Base-by-base conservation (phyloP, 2,797 vertebrate genomes). In the Falco novaeseelandiae region DNA sequence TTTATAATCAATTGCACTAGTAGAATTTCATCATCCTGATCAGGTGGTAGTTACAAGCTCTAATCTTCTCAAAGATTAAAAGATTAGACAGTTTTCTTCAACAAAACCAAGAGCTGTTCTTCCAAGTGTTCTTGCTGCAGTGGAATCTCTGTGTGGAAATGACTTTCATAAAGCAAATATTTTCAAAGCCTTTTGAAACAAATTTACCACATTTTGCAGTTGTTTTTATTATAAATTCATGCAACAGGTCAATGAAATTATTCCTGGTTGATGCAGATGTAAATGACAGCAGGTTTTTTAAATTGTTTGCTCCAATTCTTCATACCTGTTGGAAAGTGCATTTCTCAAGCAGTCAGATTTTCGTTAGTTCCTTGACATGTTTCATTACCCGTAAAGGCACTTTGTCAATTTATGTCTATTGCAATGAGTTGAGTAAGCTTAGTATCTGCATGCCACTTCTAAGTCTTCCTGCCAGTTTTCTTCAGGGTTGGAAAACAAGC, bases 1-100 rank as follows among this genome's bases (percentile, higher is more conserved):
- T 54, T 83, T 48, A 26, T 69, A 58, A 72, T 85, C 61, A 85
- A 16, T 92, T 94, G 46, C 79, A 63, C 38, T 90, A 48, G 87
- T 51, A 96, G 84, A 78, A 92, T 94, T 87, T 89, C 89, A 70
- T 87, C 90, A 95, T 91, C 93, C 84, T 76, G 69, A 91, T 97
- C 95, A 96, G 95, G 92, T 96, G 95, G 72, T 92, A 70, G 83
- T 83, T 94, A 78, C 71, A 88, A 94, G 30, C 84, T 51, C 83
- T 97, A 95, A 96, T 96, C 92, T 95, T 44, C 89, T 95, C 57
- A 69, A 63, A 87, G 96, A 97, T 96, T 97, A 96, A 95, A 92
- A 91, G 92, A 95, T 96, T 97, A 96, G 88, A 51, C 66, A 66
- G 29, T 48, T 90, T 70, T 58, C 46, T 83, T 80, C 54, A 89